Evolutionary conservation across 2,888 invertebrate species (phyloP).

Genomic region (Philhelius pedissequus): DNA sequence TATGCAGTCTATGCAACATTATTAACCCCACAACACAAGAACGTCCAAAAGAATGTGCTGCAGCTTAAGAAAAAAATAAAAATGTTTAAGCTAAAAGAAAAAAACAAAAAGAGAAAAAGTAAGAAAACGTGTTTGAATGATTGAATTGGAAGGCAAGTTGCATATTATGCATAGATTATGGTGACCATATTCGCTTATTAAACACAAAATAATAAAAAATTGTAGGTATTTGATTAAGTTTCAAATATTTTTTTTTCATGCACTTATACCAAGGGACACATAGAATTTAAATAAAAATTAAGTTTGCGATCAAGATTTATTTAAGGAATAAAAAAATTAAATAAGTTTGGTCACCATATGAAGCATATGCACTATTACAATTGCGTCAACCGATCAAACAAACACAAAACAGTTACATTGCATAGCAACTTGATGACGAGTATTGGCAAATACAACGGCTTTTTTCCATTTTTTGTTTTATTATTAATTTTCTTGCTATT

Average conservation of each 20-base stretch:
- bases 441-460: conserved; percentile 45
- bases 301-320: too few species aligned
- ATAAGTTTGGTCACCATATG: not conserved
- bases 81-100: conserved; percentile 8
- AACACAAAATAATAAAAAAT: too few species aligned
- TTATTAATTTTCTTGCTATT: conserved; percentile 21
- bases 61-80: not conserved
- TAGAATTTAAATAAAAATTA: too few species aligned
- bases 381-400: conserved; percentile 19
- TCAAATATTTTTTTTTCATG: too few species aligned
- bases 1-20: conserved; percentile 6
- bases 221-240: too few species aligned
- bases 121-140: conserved; percentile 33
- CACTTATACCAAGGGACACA: too few species aligned
- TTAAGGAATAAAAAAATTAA: too few species aligned
- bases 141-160: conserved; percentile 31
- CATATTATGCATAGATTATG: not conserved
- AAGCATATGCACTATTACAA: not conserved
- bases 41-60: conserved; percentile 46
- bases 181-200: too few species aligned
- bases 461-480: not conserved
- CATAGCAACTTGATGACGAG: conserved; percentile 64
- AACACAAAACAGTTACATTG: conserved; percentile 46
- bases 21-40: conserved; percentile 21
- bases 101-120: not conserved